These are phyloP conservation scores for Diaprepes abbreviatus DNA, from an alignment of 2,888 invertebrate genomes.

Conservation along the genomic window DNA sequence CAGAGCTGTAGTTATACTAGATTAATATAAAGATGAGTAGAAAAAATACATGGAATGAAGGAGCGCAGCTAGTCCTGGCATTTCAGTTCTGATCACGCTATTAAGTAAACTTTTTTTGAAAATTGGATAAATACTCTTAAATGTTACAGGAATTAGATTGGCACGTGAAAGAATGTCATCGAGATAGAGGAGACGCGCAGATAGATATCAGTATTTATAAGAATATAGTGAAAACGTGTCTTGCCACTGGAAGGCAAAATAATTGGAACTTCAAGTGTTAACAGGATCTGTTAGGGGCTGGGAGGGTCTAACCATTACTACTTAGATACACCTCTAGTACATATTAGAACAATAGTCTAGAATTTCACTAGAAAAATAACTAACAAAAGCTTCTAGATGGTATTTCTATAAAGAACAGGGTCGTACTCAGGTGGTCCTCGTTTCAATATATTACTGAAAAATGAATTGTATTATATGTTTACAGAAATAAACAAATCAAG, in stretches of 20 bases:
- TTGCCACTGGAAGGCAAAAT: conserved; percentile 90
- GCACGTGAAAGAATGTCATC: conserved; percentile 95
- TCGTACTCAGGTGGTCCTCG: too few species aligned
- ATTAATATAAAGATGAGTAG: conserved; percentile 89
- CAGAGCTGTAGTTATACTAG: conserved; percentile 91
- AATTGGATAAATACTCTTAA: conserved; percentile 94
- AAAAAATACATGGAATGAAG: conserved; percentile 90
- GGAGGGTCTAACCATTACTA: conserved; percentile 86
- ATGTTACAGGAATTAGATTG: conserved; percentile 95
- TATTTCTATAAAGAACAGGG: too few species aligned
- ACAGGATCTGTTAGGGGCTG: conserved; percentile 95
- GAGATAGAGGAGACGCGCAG: conserved; percentile 97
- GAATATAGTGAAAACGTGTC: conserved; percentile 93
- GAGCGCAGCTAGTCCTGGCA: conserved; percentile 87
- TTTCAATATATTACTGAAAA: too few species aligned
- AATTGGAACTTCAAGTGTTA: conserved; percentile 94
- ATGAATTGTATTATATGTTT: too few species aligned
- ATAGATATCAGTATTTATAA: conserved; percentile 94
- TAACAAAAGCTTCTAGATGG: too few species aligned
- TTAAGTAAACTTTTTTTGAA: conserved; percentile 95
- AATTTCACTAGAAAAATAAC: too few species aligned
- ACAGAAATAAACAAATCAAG: too few species aligned
- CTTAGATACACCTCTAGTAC: too few species aligned
- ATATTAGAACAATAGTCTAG: too few species aligned
- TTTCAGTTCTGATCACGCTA: conserved; percentile 91